Conservation (phyloP, 1,140 invertebrate genomes). For the Diploscapter pachys region DNA sequence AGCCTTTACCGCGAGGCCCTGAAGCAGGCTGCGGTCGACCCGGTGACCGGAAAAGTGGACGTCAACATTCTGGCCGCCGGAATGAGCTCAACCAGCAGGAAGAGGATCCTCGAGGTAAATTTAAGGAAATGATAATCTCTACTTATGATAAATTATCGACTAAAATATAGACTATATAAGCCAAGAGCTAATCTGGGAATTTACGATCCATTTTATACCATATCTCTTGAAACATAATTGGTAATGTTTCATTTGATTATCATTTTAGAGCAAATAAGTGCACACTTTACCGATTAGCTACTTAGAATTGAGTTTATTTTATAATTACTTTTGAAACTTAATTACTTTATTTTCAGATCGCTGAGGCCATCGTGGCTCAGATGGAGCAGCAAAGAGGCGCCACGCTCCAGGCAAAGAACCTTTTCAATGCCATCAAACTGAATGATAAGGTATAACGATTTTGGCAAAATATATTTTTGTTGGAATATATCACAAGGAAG, state of each 20-base stretch:
- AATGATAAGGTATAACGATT: slow-evolving; percentile 34
- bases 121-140: slow-evolving; percentile 8
- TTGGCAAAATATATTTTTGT: neutral
- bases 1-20: slow-evolving; percentile 91
- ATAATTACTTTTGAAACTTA: too few species aligned
- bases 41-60: slow-evolving; percentile 89
- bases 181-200: neutral
- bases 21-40: slow-evolving; percentile 95
- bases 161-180: slow-evolving; percentile 21
- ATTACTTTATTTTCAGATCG: slow-evolving; percentile 1
- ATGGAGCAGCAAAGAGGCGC: slow-evolving; percentile 33
- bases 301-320: too few species aligned
- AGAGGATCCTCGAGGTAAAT: slow-evolving; percentile 66
- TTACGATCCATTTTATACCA: neutral
- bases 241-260: too few species aligned
- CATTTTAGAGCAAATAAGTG: too few species aligned
- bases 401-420: slow-evolving; percentile 23
- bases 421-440: slow-evolving; percentile 37
- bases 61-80: slow-evolving; percentile 91
- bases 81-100: slow-evolving; percentile 76
- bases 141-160: slow-evolving; percentile 9
- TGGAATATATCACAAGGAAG: neutral
- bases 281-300: too few species aligned
- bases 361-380: slow-evolving; percentile 15
- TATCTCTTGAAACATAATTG: too few species aligned